Conservation (phyloP, 2,113 vertebrate genomes). For the Cathartes aura region DNA sequence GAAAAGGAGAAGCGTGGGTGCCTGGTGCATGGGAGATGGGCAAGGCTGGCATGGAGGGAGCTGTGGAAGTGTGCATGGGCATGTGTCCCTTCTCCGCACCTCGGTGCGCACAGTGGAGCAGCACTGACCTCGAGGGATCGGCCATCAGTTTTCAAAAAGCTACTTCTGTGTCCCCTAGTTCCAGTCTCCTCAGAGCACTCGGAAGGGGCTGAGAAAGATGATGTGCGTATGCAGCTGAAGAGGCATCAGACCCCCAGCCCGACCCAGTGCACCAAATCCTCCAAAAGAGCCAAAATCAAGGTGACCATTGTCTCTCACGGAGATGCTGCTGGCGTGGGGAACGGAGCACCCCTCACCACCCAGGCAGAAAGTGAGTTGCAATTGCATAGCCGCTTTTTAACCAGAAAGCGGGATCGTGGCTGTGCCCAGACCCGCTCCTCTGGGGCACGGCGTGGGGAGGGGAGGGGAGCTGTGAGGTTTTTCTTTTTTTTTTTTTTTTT, state of each 20-base stretch:
- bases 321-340: slow-evolving; percentile 77
- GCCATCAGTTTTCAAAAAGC: not conserved
- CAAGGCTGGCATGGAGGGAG: not conserved
- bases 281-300: slow-evolving; percentile 96
- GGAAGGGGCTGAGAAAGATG: slow-evolving; percentile 86
- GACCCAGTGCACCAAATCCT: slow-evolving; percentile 80
- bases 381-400: not conserved
- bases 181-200: slow-evolving; percentile 87
- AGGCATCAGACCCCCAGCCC: slow-evolving; percentile 88
- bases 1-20: not conserved
- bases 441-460: not conserved
- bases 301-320: slow-evolving; percentile 94
- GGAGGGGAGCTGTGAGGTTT: not conserved
- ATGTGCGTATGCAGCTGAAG: slow-evolving; percentile 85
- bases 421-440: not conserved
- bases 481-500: not conserved
- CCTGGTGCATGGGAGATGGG: not conserved
- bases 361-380: slow-evolving; percentile 85
- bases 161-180: slow-evolving; percentile 73
- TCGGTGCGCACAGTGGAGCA: not conserved
- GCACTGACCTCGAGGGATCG: not conserved
- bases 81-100: not conserved
- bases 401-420: not conserved
- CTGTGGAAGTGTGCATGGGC: not conserved
- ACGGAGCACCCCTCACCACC: slow-evolving; percentile 54